Evolutionary conservation across 1,140 invertebrate species (phyloP).

Genomic region (Drosophila chauvacae): DNA sequence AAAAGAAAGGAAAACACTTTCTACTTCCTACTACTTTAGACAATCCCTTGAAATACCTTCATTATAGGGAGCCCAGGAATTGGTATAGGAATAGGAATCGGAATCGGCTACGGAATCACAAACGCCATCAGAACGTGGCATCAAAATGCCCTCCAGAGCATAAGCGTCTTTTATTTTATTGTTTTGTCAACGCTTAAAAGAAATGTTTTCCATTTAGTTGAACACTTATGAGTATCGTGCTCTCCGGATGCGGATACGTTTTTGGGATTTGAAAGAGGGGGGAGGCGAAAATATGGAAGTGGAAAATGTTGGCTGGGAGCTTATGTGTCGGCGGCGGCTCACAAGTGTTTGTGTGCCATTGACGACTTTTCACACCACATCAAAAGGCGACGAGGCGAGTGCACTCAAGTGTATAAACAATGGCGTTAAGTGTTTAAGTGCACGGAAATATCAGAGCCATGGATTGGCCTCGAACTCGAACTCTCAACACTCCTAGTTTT

Average conservation of each 20-base stretch:
- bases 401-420: conserved; percentile 83
- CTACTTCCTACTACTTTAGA: conserved; percentile 54
- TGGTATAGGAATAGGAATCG: conserved; percentile 24
- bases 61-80: conserved; percentile 54
- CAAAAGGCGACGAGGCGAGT: conserved; percentile 73
- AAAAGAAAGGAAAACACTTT: conserved; percentile 27
- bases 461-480: conserved; percentile 60
- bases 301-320: conserved; percentile 15
- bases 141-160: conserved; percentile 61
- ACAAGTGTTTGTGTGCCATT: conserved; percentile 48
- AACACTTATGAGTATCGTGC: conserved; percentile 79
- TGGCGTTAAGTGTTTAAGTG: conserved; percentile 83
- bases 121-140: conserved; percentile 56
- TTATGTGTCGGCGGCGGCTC: conserved; percentile 22
- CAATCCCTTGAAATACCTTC: conserved; percentile 73
- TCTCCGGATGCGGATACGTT: conserved; percentile 73
- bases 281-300: conserved; percentile 22
- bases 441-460: conserved; percentile 77
- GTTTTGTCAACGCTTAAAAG: conserved; percentile 82
- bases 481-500: not conserved
- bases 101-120: conserved; percentile 48
- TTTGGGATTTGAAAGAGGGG: conserved; percentile 51
- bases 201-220: conserved; percentile 82
- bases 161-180: conserved; percentile 79
- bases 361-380: conserved; percentile 81